Base-by-base conservation (phyloP, 2,113 vertebrate genomes). In the Ascaphus truei region DNA sequence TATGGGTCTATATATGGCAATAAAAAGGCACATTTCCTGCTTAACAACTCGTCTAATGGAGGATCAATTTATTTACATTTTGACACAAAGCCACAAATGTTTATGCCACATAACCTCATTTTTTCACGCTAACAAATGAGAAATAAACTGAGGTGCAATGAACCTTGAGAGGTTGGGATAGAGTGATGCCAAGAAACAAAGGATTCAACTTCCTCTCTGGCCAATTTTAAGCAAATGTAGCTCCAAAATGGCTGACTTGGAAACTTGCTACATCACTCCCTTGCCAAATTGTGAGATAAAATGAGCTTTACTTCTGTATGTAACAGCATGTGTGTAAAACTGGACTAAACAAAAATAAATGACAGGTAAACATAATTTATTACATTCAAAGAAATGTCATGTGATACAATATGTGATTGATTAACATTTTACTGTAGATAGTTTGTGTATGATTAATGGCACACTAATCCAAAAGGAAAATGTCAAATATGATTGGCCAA, bases 91-190 rank as follows among this genome's bases (percentile, higher is more conserved):
- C 66, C 53, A 60, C 43, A 68, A 68, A 58, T 68, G 66, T 68
- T 68, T 68, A 68, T 68, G 31, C 66, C 31, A 50, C 55, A 59
- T 68, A 56, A 68, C 66, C 53, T n/a, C n/a, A n/a, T n/a, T n/a
- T n/a, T n/a, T n/a, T n/a, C n/a, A n/a, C n/a, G n/a, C n/a, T n/a
- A n/a, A n/a, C n/a, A n/a, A n/a, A n/a, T n/a, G n/a, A n/a, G n/a
- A n/a, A n/a, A n/a, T n/a, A n/a, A n/a, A n/a, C n/a, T 51, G 25
- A 68, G 55, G 51, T 37, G 55, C 30, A 68, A 68, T 68, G 66
- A 68, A 56, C 66, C 55, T 59, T 68, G 66, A 50, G 66, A 68
- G 59, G 25, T 48, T 39, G 51, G 22, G 27, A 25, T 31, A 31
- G 34, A 68, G 16, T 33, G 33, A 37, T 60, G 55, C 55, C 55